These are phyloP conservation scores for Chrysochloris asiatica DNA, from an alignment of 2,113 vertebrate genomes.

Conservation along the genomic window DNA sequence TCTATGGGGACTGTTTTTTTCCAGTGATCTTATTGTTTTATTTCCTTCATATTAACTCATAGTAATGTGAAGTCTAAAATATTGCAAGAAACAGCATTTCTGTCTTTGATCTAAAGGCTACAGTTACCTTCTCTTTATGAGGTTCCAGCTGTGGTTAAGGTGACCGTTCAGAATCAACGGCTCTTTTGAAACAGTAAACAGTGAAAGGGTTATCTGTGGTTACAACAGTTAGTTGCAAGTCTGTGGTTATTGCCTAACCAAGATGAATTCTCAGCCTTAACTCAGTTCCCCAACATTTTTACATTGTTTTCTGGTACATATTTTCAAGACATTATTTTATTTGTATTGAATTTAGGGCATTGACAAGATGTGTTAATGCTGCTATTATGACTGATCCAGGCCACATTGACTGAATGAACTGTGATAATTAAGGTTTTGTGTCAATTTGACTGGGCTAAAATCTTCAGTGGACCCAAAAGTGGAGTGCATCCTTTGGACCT, in stretches of 20 bases:
- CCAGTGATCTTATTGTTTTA: background rate
- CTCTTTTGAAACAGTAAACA: conserved; percentile 21
- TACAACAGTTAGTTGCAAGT: conserved; percentile 30
- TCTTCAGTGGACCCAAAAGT: too few species aligned
- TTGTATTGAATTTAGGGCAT: background rate
- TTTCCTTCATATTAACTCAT: background rate
- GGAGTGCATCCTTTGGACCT: too few species aligned
- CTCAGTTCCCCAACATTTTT: background rate
- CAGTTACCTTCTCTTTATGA: background rate
- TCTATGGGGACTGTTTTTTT: background rate
- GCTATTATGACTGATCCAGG: background rate
- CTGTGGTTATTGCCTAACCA: conserved; percentile 46
- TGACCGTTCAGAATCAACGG: conserved; percentile 13
- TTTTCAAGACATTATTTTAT: conserved; percentile 36
- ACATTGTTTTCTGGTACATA: background rate
- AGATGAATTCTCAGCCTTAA: conserved; percentile 3
- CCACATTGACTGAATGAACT: too few species aligned
- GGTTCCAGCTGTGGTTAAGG: conserved; percentile 5
- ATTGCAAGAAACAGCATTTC: background rate
- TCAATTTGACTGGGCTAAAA: too few species aligned
- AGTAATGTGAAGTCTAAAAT: conserved; percentile 23
- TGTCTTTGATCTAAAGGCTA: background rate
- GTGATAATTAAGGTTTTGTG: too few species aligned
- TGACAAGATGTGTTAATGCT: background rate
- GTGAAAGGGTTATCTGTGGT: background rate